phyloP scores from a whole-genome alignment of 2,113 vertebrate genomes.

The Laterallus jamaicensis region DNA sequence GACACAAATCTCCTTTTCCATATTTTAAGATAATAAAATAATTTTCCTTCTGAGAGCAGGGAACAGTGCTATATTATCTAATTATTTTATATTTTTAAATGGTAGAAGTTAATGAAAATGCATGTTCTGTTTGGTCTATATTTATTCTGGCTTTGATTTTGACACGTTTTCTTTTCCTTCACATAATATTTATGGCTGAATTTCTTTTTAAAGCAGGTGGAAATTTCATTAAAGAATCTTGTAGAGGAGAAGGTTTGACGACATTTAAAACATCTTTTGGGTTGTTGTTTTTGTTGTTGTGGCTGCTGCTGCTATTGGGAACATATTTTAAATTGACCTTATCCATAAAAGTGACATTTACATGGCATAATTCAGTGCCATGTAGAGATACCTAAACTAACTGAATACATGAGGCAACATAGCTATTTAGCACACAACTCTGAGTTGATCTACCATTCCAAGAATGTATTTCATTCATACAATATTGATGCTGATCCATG shows the following conservation, averaged over 20 bases:
- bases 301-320: background rate
- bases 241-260: background rate
- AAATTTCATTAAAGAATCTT: conserved; percentile 22
- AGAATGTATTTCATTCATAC: background rate
- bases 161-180: background rate
- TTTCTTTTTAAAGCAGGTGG: background rate
- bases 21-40: background rate
- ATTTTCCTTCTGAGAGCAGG: background rate
- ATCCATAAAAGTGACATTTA: conserved; percentile 64
- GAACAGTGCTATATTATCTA: background rate
- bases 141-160: background rate
- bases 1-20: background rate
- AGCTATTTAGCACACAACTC: background rate
- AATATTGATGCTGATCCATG: background rate
- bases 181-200: background rate
- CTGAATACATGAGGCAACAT: background rate
- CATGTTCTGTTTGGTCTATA: background rate
- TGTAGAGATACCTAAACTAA: background rate
- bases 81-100: background rate
- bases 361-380: conserved; percentile 20
- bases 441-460: background rate
- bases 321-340: conserved; percentile 62
- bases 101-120: background rate
- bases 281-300: conserved; percentile 1
- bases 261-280: conserved; percentile 9